Evolutionary conservation across 2,888 invertebrate genomes (phyloP).

Genomic region (Pyrrhosoma nymphula): DNA sequence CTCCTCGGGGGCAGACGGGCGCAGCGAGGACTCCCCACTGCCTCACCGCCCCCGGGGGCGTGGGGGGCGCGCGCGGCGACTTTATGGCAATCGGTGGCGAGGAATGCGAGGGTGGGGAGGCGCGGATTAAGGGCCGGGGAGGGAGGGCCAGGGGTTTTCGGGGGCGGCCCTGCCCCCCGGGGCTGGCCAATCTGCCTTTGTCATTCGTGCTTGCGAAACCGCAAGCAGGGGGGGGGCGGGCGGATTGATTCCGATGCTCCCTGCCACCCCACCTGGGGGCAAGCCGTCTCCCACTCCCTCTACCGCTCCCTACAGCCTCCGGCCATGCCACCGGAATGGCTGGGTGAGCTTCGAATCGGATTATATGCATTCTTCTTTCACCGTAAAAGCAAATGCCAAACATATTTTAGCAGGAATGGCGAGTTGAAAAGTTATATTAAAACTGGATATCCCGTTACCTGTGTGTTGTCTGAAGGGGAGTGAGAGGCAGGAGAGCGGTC

Average conservation of each 20-base stretch:
- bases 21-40: neutral
- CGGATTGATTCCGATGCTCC: slow-evolving; percentile 24
- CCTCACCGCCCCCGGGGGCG: neutral
- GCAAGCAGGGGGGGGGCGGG: slow-evolving; percentile 71
- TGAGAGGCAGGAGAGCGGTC: neutral
- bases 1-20: neutral
- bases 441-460: slow-evolving; percentile 70
- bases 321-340: slow-evolving; percentile 68
- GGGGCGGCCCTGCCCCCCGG: neutral
- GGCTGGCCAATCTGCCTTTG: slow-evolving; percentile 65
- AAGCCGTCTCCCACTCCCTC: neutral
- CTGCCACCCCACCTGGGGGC: neutral
- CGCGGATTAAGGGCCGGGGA: neutral
- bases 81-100: slow-evolving; percentile 70
- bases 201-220: slow-evolving; percentile 64
- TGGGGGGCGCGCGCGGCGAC: slow-evolving; percentile 19
- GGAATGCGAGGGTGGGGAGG: slow-evolving; percentile 70
- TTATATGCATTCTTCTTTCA: slow-evolving; percentile 73
- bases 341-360: slow-evolving; percentile 72
- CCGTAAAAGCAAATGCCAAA: slow-evolving; percentile 73
- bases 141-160: neutral
- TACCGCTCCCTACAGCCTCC: slow-evolving; percentile 44
- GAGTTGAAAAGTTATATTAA: slow-evolving; percentile 73
- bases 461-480: slow-evolving; percentile 65
- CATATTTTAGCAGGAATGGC: slow-evolving; percentile 73